Evolutionary conservation across 2,113 vertebrate genomes (phyloP).

Genomic region (Nestor notabilis): DNA sequence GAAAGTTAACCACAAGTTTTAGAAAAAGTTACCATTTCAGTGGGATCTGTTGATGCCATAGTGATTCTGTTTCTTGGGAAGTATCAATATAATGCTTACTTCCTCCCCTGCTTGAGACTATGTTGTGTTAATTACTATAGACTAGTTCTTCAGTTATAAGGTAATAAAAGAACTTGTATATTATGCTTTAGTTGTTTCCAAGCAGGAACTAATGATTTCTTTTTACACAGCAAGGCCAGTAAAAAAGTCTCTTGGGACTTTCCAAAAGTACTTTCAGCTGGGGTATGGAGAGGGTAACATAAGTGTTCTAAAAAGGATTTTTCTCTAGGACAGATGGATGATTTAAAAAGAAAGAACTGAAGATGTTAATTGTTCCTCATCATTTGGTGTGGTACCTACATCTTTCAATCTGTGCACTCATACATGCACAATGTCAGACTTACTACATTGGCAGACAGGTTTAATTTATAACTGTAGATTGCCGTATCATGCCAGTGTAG

Average conservation of each 20-base stretch:
- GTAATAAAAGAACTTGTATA: not conserved
- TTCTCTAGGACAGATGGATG: not conserved
- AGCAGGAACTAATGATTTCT: not conserved
- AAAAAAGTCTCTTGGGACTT: not conserved
- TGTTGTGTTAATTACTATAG: not conserved
- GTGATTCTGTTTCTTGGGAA: not conserved
- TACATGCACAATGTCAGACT: not conserved
- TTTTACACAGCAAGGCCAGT: not conserved
- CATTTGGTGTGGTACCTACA: not conserved
- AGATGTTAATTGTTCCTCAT: not conserved
- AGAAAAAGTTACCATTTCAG: not conserved
- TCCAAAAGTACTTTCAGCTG: not conserved
- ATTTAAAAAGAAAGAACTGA: not conserved
- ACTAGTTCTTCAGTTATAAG: not conserved
- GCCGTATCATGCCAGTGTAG: not conserved
- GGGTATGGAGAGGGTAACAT: not conserved
- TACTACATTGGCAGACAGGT: not conserved
- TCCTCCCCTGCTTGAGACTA: not conserved
- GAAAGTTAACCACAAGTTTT: not conserved
- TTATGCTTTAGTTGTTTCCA: not conserved
- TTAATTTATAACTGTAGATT: slow-evolving; percentile 1
- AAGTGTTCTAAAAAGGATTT: not conserved
- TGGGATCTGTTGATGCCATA: not conserved
- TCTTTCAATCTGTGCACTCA: not conserved
- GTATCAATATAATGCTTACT: not conserved